phyloP scores from a whole-genome alignment of 2,113 vertebrate genomes.

The Mirounga angustirostris region DNA sequence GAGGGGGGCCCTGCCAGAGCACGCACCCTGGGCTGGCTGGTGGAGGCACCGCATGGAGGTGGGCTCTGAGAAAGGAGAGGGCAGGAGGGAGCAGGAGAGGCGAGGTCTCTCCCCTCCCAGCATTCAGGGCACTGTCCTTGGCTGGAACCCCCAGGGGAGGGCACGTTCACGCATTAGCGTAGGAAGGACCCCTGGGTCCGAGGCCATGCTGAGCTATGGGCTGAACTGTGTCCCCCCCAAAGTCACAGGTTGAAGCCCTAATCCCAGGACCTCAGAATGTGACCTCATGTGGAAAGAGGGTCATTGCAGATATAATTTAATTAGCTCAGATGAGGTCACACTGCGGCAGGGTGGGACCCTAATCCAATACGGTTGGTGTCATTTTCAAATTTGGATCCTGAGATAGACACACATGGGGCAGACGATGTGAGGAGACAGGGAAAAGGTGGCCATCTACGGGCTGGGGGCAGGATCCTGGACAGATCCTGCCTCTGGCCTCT shows the following conservation, averaged over 20 bases:
- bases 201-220: neutral
- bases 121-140: neutral
- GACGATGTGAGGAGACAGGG: neutral
- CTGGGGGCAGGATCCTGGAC: neutral
- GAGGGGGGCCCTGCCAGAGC: neutral
- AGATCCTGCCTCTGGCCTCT: neutral
- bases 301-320: neutral
- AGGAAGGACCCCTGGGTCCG: fast-evolving
- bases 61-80: neutral
- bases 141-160: neutral
- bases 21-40: neutral
- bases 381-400: neutral
- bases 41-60: too few relatives aligned
- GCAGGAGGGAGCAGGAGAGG: neutral
- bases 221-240: too few relatives aligned
- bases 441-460: neutral
- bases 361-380: fast-evolving
- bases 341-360: neutral
- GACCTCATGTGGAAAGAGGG: neutral
- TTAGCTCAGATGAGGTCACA: neutral
- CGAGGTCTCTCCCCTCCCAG: neutral
- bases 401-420: neutral
- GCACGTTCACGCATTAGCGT: fast-evolving
- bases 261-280: neutral
- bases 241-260: neutral